Base-by-base conservation (phyloP, 2,888 invertebrate species). In the Drosophila kambysellisi region DNA sequence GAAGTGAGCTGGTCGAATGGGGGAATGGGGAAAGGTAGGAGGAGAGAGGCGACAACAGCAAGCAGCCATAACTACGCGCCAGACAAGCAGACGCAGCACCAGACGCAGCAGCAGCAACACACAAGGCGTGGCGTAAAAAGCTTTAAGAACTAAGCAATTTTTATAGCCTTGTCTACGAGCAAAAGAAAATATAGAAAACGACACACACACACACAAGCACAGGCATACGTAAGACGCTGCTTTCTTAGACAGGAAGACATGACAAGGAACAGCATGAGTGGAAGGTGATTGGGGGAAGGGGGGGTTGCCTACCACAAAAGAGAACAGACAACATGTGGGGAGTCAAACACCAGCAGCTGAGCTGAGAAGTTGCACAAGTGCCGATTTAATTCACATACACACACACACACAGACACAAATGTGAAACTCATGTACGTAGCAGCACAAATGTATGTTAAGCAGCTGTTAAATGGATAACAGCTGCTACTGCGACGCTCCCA, bases 311-410 rank as follows among this genome's bases (percentile, higher is more conserved):
- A 61, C 41, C 35, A 35, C 43, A 70, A 63, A 81, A 60, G 60
- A 37, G 65, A 80, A 56, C 61, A 60, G 60, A 68, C 63, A 76
- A 78, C 77, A 81, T 81, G 77, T 76, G 77, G 52, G 72, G 43
- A 76, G 76, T 70, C 41, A 46, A 53, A 60, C 66, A 70, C 43
- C 59, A 62, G 69, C 63, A 64, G 62, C 56, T 53, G 25, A 54
- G 46, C 8, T 46, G 70, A 81, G 79, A 89, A 85, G 86, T 80
- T 89, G 83, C 85, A 85, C 86, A 89, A 85, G 83, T 85, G 85
- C 83, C 72, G 78, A 76, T 85, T 87, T 79, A 82, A 74, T 60
- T 63, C 69, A 35, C 65, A 67, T 73, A 17, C n/a, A 20, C 41
- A 43, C 68, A 58, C 25, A 51, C 52, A 58, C 32, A 56, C 35